Percentiles rank a stretch among this genome's conserved stretches.
Conservation (phyloP, 2,888 invertebrate species). For the Protonemura montana region DNA sequence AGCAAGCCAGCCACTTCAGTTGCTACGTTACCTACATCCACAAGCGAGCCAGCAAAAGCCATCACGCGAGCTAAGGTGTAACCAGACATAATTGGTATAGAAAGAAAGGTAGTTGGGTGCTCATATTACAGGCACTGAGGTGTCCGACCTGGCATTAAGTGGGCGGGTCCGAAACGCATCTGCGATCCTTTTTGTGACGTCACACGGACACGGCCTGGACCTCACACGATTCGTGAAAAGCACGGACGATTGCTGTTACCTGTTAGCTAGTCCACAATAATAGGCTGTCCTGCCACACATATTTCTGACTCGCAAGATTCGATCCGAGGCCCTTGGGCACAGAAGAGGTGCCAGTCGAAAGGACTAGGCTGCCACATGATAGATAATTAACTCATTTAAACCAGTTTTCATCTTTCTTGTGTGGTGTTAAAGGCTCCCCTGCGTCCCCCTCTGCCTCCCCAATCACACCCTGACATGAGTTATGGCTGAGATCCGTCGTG, state of each 20-base stretch:
- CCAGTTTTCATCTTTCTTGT: slow-evolving; percentile 24
- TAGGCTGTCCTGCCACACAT: slow-evolving; percentile 24
- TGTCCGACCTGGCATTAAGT: slow-evolving; percentile 60
- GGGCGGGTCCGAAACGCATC: slow-evolving; percentile 55
- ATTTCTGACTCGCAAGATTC: slow-evolving; percentile 27
- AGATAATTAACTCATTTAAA: slow-evolving; percentile 42
- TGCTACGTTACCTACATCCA: not conserved
- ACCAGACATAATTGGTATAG: slow-evolving; percentile 48
- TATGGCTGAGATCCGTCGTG: not conserved
- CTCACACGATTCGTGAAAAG: slow-evolving; percentile 43
- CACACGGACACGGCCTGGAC: slow-evolving; percentile 40
- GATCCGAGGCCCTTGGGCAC: slow-evolving; percentile 24
- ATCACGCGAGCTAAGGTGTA: slow-evolving; percentile 39
- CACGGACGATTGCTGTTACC: slow-evolving; percentile 15
- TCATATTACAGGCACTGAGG: slow-evolving; percentile 52
- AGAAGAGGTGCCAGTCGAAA: slow-evolving; percentile 19
- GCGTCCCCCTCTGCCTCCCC: not conserved
- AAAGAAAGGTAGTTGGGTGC: slow-evolving; percentile 18
- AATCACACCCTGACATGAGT: not conserved
- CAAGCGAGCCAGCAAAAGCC: not conserved
- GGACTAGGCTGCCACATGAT: not conserved
- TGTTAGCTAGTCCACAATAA: slow-evolving; percentile 12
- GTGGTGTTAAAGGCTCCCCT: slow-evolving; percentile 20
- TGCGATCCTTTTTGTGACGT: slow-evolving; percentile 30
- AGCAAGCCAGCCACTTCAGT: not conserved